phyloP scores from a whole-genome alignment of 1,140 invertebrate species.

The Zaprionus davidi region DNA sequence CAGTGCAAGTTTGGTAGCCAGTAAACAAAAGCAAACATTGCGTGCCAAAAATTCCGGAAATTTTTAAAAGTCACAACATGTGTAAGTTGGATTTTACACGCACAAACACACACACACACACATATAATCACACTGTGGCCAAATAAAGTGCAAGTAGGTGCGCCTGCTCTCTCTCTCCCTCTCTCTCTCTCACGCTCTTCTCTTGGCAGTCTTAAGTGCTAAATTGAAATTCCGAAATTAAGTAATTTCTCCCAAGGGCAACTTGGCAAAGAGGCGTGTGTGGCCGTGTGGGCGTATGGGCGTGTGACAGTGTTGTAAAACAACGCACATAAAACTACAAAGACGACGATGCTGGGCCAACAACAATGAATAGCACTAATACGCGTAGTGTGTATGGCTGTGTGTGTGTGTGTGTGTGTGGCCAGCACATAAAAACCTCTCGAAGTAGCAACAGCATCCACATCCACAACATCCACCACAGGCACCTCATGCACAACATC shows the following conservation, averaged over 20 bases:
- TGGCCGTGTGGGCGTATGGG: conserved; percentile 44
- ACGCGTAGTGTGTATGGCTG: conserved; percentile 42
- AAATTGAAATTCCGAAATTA: conserved; percentile 83
- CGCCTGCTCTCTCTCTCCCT: background rate
- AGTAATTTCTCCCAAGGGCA: conserved; percentile 79
- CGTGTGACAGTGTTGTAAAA: conserved; percentile 60
- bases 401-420: conserved; percentile 30
- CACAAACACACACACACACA: conserved; percentile 25
- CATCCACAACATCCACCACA: conserved; percentile 27
- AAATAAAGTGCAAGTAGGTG: conserved; percentile 30
- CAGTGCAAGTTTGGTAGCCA: conserved; percentile 39
- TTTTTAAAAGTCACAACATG: conserved; percentile 80
- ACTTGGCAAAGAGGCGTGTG: conserved; percentile 28
- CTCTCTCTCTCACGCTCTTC: conserved; percentile 8
- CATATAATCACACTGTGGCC: background rate
- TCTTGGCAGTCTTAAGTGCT: conserved; percentile 68
- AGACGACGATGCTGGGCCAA: conserved; percentile 43
- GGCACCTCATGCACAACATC: conserved; percentile 48
- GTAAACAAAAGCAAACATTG: conserved; percentile 78
- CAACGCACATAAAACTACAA: conserved; percentile 68
- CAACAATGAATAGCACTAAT: conserved; percentile 74
- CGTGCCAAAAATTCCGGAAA: conserved; percentile 80
- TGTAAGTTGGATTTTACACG: conserved; percentile 74
- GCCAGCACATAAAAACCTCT: conserved; percentile 53
- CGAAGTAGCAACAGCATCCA: conserved; percentile 26